Evolutionary conservation across 92 coral and sea anemone genomes (phyloP), one percentile per base, ranked within the genome.

Genomic region (Nematostella vectensis): DNA sequence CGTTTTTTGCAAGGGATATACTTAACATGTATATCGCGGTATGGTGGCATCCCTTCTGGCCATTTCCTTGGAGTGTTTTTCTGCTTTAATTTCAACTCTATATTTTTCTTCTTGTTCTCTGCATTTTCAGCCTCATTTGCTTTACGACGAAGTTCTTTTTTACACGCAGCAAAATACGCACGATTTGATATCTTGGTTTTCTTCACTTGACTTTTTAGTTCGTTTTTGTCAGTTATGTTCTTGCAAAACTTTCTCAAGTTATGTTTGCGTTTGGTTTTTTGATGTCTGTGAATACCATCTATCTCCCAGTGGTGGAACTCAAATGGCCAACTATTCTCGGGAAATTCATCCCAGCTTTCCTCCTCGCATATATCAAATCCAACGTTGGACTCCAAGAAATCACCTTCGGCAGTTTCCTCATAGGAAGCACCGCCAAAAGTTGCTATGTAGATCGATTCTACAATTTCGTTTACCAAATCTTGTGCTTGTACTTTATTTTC

Each of bases 261-360:
- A 47, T 59, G 22, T 40, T 27, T 16, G 49, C 52, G 24, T 37
- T 8, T 20, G 9, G 15, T 58, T 16, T 56, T 54, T 20, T 18
- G 60, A 38, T 56, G 57, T 26, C 85, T 67, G 10, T 11, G 30
- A 25, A 65, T 29, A 17, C 39, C 56, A 38, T 80, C 86, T 18
- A 16, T 31, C 31, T 79, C 72, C 63, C 51, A 48, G 67, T 72
- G 54, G 50, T 23, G 55, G 67, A 79, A 79, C 25, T 79, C 86
- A 24, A 65, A 40, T 29, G 65, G 70, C 20, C 50, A 28, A 0
- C 54, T 47, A 42, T n/a, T 29, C 13, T 51, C 83, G 44, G 49
- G 25, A 29, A 55, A 1, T 11, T 58, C 51, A 12, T 11, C 2
- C 15, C 22, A 58, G 25, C 15, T 1, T 2, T 38, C 63, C 3